Evolutionary conservation across 2,888 invertebrate genomes (phyloP).

Genomic region (Ennomos quercinarius): DNA sequence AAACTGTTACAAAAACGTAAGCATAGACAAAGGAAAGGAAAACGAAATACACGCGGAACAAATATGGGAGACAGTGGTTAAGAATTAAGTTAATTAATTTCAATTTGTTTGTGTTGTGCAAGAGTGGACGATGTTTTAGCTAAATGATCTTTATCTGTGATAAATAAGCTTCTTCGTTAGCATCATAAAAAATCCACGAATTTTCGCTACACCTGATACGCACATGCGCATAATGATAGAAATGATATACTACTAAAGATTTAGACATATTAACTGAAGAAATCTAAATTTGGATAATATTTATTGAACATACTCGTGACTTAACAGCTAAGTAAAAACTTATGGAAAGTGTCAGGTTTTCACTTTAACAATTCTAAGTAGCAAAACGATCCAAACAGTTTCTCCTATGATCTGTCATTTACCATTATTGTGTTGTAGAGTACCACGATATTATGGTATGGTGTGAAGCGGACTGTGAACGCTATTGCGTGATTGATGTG

Average conservation of each 20-base stretch:
- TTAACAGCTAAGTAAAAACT: constrained; percentile 20
- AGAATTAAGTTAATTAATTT: constrained; percentile 51
- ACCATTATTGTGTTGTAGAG: constrained; percentile 62
- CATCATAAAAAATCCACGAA: neutral
- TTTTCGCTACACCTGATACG: too few species aligned
- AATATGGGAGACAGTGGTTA: constrained; percentile 58
- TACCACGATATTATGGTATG: constrained; percentile 66
- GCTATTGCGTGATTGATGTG: constrained; percentile 72
- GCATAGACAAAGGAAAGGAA: constrained; percentile 77
- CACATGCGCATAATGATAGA: too few species aligned
- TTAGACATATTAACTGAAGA: too few species aligned
- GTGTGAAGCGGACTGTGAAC: constrained; percentile 72
- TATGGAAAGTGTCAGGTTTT: constrained; percentile 53
- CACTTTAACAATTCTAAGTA: constrained; percentile 54
- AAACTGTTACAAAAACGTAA: constrained; percentile 80
- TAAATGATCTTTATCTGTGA: neutral
- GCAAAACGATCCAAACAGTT: constrained; percentile 51
- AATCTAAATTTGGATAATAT: too few species aligned
- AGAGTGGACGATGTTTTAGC: constrained; percentile 16
- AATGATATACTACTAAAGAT: too few species aligned
- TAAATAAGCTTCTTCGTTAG: neutral
- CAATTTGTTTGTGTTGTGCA: constrained; percentile 21
- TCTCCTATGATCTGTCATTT: constrained; percentile 60
- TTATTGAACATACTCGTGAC: too few species aligned
- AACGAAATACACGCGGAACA: constrained; percentile 71